A percentile compares a stretch with the other conserved stretches of the same genome.
phyloP scores from a whole-genome alignment of 2,797 vertebrate genomes.

The Squalus acanthias region DNA sequence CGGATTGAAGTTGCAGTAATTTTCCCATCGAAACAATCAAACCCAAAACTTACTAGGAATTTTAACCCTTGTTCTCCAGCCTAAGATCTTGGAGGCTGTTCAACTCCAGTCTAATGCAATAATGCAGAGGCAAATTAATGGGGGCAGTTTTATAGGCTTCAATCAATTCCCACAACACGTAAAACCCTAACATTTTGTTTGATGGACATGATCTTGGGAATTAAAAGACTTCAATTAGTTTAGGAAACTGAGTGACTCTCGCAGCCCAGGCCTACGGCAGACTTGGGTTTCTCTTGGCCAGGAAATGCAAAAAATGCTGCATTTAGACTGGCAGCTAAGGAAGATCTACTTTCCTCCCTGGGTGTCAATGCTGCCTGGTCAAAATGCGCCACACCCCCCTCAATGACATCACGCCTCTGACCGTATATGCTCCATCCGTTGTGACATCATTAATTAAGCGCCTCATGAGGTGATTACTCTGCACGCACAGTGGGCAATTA shows the following conservation, averaged over 20 bases:
- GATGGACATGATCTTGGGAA: not conserved
- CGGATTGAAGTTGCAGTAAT: not conserved
- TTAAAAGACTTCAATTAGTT: not conserved
- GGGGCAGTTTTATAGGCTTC: not conserved
- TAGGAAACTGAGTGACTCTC: not conserved
- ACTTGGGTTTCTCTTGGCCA: not conserved
- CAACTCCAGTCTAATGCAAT: not conserved
- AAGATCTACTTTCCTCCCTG: not conserved
- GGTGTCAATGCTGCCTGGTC: not conserved
- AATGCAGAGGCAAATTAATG: not conserved
- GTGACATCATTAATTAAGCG: not conserved
- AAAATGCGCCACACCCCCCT: not conserved
- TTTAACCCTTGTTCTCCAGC: not conserved
- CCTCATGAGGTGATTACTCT: not conserved
- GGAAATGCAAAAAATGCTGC: not conserved
- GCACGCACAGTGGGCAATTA: not conserved
- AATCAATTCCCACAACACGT: not conserved
- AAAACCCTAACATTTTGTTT: not conserved
- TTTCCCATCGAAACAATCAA: not conserved
- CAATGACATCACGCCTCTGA: not conserved
- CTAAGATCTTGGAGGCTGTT: not conserved
- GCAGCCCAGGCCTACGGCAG: not conserved
- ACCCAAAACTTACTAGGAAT: not conserved
- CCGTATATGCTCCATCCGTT: not conserved
- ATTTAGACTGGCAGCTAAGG: not conserved